Evolutionary conservation across 2,888 invertebrate species (phyloP), one percentile per base, ranked within the genome.

Genomic region (Plebejus anna): DNA sequence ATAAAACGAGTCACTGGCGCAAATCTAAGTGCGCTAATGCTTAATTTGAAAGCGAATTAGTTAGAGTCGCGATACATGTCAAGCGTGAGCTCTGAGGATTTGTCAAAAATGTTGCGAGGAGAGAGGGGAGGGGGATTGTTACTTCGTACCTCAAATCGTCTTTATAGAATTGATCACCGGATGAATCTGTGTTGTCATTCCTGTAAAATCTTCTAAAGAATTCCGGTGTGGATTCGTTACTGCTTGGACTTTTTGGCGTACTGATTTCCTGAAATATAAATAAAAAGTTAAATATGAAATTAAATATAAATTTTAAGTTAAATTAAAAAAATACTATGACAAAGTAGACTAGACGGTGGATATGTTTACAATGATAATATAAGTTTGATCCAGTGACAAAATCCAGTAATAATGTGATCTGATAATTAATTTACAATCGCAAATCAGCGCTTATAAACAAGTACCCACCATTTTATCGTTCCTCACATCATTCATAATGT

Each of bases 121-220:
- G 42, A 42, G 42, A 7, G 42, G 42, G 42, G 42, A 6, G 42
- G 42, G 42, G 7, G 42, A 42, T 7, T 42, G 42, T 42, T 61
- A 28, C 22, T 59, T 32, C 32, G 13, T 36, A 91, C 91, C 91
- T 90, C 59, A 92, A 82, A 77, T 92, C 92, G 38, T 92, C 92
- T 72, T 89, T 90, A 77, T 92, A 92, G 80, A 85, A 91, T 61
- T 91, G 89, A 66, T 88, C 86, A 0, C 70, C 6, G 75, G 76
- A 13, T 47, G 75, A 73, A 13, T 32, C 72, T 32, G 59, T 55
- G 36, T 80, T 78, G 36, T 75, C 66, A 36, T 16, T 66, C 13
- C 32, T 66, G 13, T 32, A 66, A 66, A 16, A 66, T 1, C 32
- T 11, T 66, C 66, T 36, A 4, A 66, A 36, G 32, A 66, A 66